A percentile compares a stretch with the other conserved stretches of the same genome.
phyloP scores from a whole-genome alignment of 2,113 vertebrate genomes.

The Gambusia holbrooki region DNA sequence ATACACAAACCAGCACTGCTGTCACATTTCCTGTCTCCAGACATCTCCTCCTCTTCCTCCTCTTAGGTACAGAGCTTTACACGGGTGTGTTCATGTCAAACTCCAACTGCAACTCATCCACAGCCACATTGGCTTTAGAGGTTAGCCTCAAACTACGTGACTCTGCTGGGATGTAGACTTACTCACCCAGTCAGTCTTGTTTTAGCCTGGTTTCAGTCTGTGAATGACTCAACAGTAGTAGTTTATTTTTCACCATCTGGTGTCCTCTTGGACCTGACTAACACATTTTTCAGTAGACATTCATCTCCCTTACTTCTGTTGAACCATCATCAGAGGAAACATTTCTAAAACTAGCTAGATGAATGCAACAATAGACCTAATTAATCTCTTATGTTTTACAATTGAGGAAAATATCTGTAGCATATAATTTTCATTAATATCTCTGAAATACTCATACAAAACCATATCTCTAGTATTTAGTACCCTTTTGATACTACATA shows the following conservation, averaged over 20 bases:
- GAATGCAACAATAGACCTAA: background rate
- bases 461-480: no score
- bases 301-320: background rate
- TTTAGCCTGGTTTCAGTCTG: background rate
- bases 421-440: no score
- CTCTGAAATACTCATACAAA: no score
- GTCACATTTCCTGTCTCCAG: background rate
- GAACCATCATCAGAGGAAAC: background rate
- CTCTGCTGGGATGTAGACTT: background rate
- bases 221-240: background rate
- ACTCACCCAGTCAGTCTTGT: background rate
- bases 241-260: background rate
- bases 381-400: no score
- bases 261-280: background rate
- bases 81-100: background rate
- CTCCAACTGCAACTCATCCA: background rate
- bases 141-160: constrained; percentile 1
- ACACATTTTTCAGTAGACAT: background rate
- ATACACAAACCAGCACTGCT: background rate
- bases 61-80: background rate
- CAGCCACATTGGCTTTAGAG: background rate
- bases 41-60: background rate
- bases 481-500: no score
- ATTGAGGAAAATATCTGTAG: no score
- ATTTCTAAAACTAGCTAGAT: background rate